phyloP scores from a whole-genome alignment of 2,113 vertebrate species.

The Pterocles gutturalis region DNA sequence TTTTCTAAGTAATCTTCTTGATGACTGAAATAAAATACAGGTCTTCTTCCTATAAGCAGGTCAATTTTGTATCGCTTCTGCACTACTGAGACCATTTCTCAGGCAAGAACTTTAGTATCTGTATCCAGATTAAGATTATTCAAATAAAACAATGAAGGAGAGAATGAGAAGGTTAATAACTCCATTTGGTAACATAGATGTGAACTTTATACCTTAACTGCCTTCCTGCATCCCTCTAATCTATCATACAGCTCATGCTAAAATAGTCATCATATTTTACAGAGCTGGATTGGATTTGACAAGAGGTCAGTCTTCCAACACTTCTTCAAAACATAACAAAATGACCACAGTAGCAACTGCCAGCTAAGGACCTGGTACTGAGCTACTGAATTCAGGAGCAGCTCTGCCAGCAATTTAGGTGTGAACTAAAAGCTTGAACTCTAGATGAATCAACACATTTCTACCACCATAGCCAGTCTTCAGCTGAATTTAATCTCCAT shows the following conservation, averaged over 20 bases:
- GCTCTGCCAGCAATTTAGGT: not conserved
- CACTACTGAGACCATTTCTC: not conserved
- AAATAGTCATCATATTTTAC: not conserved
- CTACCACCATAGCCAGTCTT: not conserved
- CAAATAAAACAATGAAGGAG: not conserved
- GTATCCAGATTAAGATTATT: not conserved
- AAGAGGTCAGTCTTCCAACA: not conserved
- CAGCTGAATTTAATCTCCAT: constrained; percentile 2
- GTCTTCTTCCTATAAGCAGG: not conserved
- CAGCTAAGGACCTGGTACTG: not conserved
- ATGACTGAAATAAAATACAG: not conserved
- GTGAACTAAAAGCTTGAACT: constrained; percentile 16
- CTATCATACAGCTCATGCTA: not conserved
- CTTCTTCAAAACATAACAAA: not conserved
- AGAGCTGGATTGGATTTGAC: not conserved
- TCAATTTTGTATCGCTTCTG: not conserved
- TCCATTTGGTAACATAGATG: not conserved
- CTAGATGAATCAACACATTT: not conserved
- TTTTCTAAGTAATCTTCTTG: not conserved
- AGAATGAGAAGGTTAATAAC: not conserved
- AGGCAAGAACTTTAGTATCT: not conserved
- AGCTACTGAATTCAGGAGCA: not conserved
- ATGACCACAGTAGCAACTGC: not conserved
- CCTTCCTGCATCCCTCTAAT: not conserved
- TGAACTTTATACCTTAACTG: not conserved